Percentiles rank a stretch among this genome's conserved stretches.
Conservation (phyloP, 1,140 invertebrate species). For the Brachionus paranguensis region DNA sequence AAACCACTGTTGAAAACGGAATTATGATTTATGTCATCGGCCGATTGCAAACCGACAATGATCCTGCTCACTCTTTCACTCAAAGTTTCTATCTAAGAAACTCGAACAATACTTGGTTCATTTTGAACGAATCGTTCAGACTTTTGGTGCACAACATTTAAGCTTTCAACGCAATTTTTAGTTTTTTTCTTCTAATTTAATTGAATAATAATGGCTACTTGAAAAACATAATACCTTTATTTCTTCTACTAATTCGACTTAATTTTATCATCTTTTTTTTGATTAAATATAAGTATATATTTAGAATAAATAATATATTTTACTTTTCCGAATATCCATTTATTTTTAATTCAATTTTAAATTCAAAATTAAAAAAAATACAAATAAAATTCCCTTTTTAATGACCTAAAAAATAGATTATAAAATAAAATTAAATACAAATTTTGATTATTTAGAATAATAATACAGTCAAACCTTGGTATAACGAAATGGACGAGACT, state of each 20-base stretch:
- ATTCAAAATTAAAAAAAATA: no score
- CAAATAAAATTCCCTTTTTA: no score
- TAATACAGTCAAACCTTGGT: no score
- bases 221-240: background rate
- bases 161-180: background rate
- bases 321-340: background rate
- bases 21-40: constrained; percentile 38
- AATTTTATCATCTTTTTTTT: background rate
- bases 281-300: background rate
- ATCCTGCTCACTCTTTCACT: constrained; percentile 38
- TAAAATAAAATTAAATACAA: no score
- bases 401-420: no score
- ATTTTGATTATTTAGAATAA: no score
- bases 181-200: background rate
- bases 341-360: no score
- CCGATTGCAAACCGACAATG: constrained; percentile 35
- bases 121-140: constrained; percentile 38
- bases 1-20: constrained; percentile 35
- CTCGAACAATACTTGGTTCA: constrained; percentile 31
- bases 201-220: background rate
- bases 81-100: constrained; percentile 24
- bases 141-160: constrained; percentile 37
- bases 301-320: background rate
- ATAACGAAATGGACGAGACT: no score
- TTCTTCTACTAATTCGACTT: background rate